Evolutionary conservation across 2,113 vertebrate species (phyloP), one percentile per base, ranked within the genome.

Genomic region (Serilophus lunatus): DNA sequence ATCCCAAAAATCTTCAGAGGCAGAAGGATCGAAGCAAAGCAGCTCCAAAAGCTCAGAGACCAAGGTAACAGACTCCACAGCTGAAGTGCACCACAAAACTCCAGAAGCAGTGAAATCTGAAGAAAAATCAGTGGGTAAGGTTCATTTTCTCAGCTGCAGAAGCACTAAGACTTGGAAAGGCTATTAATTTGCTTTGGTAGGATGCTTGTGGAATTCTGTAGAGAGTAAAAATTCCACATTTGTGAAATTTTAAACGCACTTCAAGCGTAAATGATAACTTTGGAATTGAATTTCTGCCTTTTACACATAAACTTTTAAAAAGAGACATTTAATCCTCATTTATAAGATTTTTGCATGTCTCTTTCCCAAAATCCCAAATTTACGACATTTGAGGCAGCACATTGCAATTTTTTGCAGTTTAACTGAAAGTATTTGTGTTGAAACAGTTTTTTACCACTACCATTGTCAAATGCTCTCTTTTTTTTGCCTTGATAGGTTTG

Each of bases 121-220:
- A 74, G 99, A 99, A 8, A 99, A 98, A 96, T 92, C 98, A 53
- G 7, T 93, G 96, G 99, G 99, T 99, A 95, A 98, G 98, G 29
- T 49, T 61, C 10, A 20, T 51, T 54, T 77, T 38, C n/a, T 54
- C 40, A 81, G n/a, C 35, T 64, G 33, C 56, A 81, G 36, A 79
- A 80, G 50, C 33, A 88, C 56, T 47, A 36, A 64, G 11, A 33
- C 24, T 66, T 87, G 42, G 10, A 78, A 78, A 59, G 38, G 9
- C 8, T 54, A 15, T 42, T 71, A 19, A 28, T 82, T 92, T 60
- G 31, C 33, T 59, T 82, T 75, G 12, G 4, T 72, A 45, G 42
- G 9, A 40, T 44, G 28, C 11, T 54, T 70, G 7, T 77, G 59
- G 35, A 80, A 33, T 80, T 61, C 17, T 74, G 16, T 13, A 35